Evolutionary conservation across 2,113 vertebrate species (phyloP).

Genomic region (Saimiri boliviensis): DNA sequence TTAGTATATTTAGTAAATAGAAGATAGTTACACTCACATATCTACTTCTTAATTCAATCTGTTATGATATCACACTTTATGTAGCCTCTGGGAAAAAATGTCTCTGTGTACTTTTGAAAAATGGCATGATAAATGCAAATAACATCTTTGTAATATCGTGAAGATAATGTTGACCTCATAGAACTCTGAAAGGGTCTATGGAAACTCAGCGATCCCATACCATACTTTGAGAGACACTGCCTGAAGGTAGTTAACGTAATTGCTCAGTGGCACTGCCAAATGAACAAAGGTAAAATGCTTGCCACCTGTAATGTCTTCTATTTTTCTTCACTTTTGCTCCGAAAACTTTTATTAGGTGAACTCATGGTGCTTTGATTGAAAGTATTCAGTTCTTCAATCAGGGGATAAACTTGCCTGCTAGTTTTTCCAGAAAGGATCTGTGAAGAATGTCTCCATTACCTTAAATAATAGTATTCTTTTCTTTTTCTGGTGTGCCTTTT

Average conservation of each 20-base stretch:
- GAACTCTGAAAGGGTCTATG: not conserved
- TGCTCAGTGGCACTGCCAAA: not conserved
- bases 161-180: not conserved
- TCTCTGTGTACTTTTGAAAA: not conserved
- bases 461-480: conserved; percentile 70
- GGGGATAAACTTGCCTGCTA: conserved; percentile 28
- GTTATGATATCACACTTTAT: not conserved
- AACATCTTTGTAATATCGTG: not conserved
- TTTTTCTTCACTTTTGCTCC: conserved; percentile 32
- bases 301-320: not conserved
- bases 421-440: conserved; percentile 24
- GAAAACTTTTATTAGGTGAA: conserved; percentile 56
- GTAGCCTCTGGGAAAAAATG: not conserved
- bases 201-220: not conserved
- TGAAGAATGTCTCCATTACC: conserved; percentile 54
- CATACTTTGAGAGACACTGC: not conserved
- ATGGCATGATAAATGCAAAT: not conserved
- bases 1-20: not conserved
- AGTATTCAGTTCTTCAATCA: conserved; percentile 38
- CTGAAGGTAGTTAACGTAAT: not conserved
- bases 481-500: conserved; percentile 27
- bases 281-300: not conserved
- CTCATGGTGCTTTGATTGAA: conserved; percentile 45
- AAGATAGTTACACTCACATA: not conserved
- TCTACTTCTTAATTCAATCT: not conserved